Conservation (phyloP, 2,797 vertebrate genomes). For the Tapirus indicus region DNA sequence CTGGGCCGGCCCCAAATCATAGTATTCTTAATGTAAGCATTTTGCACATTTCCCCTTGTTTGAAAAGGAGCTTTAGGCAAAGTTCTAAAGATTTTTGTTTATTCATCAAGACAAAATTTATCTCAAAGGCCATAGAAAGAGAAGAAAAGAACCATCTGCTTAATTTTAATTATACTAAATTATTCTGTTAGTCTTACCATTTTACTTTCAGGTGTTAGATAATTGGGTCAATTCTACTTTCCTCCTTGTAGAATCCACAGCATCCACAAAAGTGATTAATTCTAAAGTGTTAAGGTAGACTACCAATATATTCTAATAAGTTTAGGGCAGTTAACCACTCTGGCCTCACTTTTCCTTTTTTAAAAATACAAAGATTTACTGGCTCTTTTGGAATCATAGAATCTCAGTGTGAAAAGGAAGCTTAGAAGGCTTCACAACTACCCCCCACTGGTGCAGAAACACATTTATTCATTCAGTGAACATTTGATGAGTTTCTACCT, state of each 20-base stretch:
- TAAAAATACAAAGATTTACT: neutral
- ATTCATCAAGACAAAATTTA: slow-evolving; percentile 46
- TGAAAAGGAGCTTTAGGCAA: slow-evolving; percentile 13
- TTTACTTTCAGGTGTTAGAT: slow-evolving; percentile 22
- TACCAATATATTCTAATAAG: neutral
- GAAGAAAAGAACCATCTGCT: neutral
- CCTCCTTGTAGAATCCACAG: neutral
- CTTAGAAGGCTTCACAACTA: neutral
- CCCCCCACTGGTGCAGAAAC: neutral
- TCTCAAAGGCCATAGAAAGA: neutral
- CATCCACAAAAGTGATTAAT: neutral
- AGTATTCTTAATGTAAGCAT: slow-evolving; percentile 1
- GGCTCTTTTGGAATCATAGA: neutral
- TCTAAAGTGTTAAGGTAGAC: neutral
- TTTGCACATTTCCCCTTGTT: neutral
- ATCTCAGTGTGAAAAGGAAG: neutral
- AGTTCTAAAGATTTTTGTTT: slow-evolving; percentile 47
- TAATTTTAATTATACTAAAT: slow-evolving; percentile 54
- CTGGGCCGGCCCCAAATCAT: neutral
- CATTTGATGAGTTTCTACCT: neutral
- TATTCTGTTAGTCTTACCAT: slow-evolving; percentile 8
- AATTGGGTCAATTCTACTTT: neutral
- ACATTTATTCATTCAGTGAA: neutral
- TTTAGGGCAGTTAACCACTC: neutral
- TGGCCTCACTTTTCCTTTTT: neutral